Evolutionary conservation across 2,113 vertebrate genomes (phyloP), one percentile per base, ranked within the genome.

Genomic region (Alouatta palliata): DNA sequence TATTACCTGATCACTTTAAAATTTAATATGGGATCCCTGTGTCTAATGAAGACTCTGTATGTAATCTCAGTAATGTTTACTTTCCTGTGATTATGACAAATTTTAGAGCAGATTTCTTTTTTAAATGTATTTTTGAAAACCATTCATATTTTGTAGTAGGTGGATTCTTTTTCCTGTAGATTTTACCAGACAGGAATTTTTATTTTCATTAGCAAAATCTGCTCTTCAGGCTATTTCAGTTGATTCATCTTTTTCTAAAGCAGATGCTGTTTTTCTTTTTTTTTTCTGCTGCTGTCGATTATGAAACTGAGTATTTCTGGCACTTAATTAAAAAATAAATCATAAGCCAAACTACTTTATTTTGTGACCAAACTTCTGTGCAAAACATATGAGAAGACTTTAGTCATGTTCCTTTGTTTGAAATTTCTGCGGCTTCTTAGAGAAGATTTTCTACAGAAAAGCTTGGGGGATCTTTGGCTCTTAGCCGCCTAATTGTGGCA

Each of bases 251-350:
- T 97, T 85, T 97, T 82, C 11, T 58, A 83, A 97, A 94, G 77
- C 93, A 97, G 87, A 95, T 97, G 87, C 97, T 96, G 54, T 97
- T 98, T 97, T 95, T 95, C 66, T 95, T 95, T 64, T 96, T 23
- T 49, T 68, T 95, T 79, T 90, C 58, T 97, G 81, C 58, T 96
- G 68, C 49, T 96, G 35, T 84, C 97, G 87, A 95, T 80, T 95
- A 87, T 94, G 49, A 94, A 96, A 89, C 2, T 56, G 76, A 92
- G n/a, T 96, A 88, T 88, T 95, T 86, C 71, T 97, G 96, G 87
- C 81, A 95, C 9, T 81, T 93, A 97, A 91, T 90, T 96, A 96
- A 97, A 97, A 97, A 8, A 1, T 97, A 88, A 96, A 96, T 83
- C 97, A 43, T 95, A 94, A 83, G 54, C 85, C 90, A 94, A 76